Evolutionary conservation across 2,888 invertebrate species (phyloP).

Genomic region (Adela reaumurella): DNA sequence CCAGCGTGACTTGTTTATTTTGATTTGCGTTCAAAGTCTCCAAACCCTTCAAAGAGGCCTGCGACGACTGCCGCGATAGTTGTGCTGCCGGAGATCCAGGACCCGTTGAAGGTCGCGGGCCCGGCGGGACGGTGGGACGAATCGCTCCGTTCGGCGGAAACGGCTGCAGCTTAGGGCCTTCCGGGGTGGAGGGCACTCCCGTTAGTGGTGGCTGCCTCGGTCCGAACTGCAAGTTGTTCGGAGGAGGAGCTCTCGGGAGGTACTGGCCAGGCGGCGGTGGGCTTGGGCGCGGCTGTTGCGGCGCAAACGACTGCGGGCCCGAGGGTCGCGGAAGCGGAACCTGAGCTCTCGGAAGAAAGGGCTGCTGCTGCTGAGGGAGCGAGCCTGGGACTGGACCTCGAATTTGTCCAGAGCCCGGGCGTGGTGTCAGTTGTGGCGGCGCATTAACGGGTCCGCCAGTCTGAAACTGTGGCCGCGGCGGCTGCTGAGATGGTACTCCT

Average conservation of each 20-base stretch:
- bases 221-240: slow-evolving; percentile 46
- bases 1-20: slow-evolving; percentile 46
- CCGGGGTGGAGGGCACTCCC: slow-evolving; percentile 31
- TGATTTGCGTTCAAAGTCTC: slow-evolving; percentile 28
- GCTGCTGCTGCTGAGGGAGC: slow-evolving; percentile 22
- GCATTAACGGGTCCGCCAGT: slow-evolving; percentile 39
- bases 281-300: slow-evolving; percentile 28
- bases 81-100: slow-evolving; percentile 20
- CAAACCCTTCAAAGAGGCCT: slow-evolving; percentile 33
- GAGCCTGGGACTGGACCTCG: slow-evolving; percentile 28
- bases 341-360: slow-evolving; percentile 19
- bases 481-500: slow-evolving; percentile 15
- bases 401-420: slow-evolving; percentile 25
- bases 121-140: slow-evolving; percentile 20
- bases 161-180: slow-evolving; percentile 19
- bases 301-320: slow-evolving; percentile 35
- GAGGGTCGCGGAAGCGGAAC: slow-evolving; percentile 29
- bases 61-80: slow-evolving; percentile 40
- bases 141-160: slow-evolving; percentile 22
- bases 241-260: slow-evolving; percentile 38
- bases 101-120: slow-evolving; percentile 14
- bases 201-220: slow-evolving; percentile 40
- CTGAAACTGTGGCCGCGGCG: slow-evolving; percentile 38
- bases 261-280: slow-evolving; percentile 17
- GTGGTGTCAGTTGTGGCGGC: slow-evolving; percentile 30